Base-by-base conservation (phyloP, 2,797 vertebrate genomes). In the Thaleichthys pacificus region DNA sequence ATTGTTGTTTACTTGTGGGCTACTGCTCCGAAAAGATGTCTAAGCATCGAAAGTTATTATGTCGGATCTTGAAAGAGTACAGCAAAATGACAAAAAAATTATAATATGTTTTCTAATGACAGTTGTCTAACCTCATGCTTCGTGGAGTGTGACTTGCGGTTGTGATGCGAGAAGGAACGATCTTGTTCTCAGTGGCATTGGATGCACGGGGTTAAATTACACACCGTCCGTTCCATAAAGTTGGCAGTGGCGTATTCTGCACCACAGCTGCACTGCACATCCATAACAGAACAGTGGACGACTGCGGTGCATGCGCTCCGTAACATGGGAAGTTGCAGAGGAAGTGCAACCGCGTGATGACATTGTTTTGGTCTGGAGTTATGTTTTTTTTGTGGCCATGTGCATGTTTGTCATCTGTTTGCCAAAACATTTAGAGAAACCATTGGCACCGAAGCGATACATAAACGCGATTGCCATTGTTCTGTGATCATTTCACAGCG, bases 161-260 rank as follows among this genome's bases (percentile, higher is more conserved):
- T 67, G 8, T 42, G 63, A 65, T 47, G 66, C 15, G 42, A 26
- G 65, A 15, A 19, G 65, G 22, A 21, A 30, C 22, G 49, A 67
- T 67, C 51, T 56, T n/a, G 47, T 22, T 38, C 66, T 28, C 66
- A 32, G 49, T 68, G 66, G 66, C 66, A n/a, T 12, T 68, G 22
- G 65, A 26, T 51, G 65, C 22, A 26, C 49, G 30, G 49, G 66
- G 47, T 68, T 32, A 61, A 61, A 61, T 61, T 12, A 57, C 49
- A 58, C 67, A 56, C 22, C 64, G 69, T 61, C 38, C 64, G 69
- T 61, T 62, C 67, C 60, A 30, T 42, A 68, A 73, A 74, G 58
- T 69, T 74, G 67, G 42, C 66, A 68, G 66, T 68, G 75, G 70
- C 75, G 70, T 73, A 73, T 69, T 57, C 61, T 77, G 75, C 75